Percentiles rank a stretch among this genome's conserved stretches.
Evolutionary conservation across 2,797 vertebrate genomes (phyloP).

Genomic region (Lepidocolaptes lacrymiger): DNA sequence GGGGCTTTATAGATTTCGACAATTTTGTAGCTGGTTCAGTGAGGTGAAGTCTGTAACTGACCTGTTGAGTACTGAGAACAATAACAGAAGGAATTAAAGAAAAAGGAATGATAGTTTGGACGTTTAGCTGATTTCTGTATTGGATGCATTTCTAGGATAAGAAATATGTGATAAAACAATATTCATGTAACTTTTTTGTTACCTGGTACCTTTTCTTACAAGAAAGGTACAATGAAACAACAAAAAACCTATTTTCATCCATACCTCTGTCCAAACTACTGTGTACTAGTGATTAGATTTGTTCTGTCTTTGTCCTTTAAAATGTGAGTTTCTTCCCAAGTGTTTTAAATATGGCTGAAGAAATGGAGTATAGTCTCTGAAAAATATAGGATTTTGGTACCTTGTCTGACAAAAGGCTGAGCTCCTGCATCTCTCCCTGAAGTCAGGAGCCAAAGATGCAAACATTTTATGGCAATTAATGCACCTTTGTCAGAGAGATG

Average conservation of each 20-base stretch:
- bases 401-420: not conserved
- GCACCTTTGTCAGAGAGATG: not conserved
- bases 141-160: not conserved
- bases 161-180: not conserved
- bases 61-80: not conserved
- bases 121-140: not conserved
- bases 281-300: not conserved
- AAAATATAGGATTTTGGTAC: not conserved
- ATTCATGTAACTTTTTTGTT: not conserved
- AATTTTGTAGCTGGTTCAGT: not conserved
- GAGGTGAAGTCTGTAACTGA: constrained; percentile 11
- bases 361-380: not conserved
- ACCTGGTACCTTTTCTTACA: not conserved
- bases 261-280: not conserved
- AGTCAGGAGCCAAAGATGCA: not conserved
- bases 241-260: not conserved
- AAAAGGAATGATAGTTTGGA: not conserved
- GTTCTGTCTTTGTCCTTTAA: not conserved
- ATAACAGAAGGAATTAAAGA: not conserved
- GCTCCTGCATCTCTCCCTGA: not conserved
- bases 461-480: not conserved
- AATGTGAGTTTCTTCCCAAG: not conserved
- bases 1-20: not conserved
- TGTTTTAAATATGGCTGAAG: not conserved
- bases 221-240: not conserved